Evolutionary conservation across 2,888 invertebrate species (phyloP), one percentile per base, ranked within the genome.

Genomic region (Leptinotarsa tumamoca): DNA sequence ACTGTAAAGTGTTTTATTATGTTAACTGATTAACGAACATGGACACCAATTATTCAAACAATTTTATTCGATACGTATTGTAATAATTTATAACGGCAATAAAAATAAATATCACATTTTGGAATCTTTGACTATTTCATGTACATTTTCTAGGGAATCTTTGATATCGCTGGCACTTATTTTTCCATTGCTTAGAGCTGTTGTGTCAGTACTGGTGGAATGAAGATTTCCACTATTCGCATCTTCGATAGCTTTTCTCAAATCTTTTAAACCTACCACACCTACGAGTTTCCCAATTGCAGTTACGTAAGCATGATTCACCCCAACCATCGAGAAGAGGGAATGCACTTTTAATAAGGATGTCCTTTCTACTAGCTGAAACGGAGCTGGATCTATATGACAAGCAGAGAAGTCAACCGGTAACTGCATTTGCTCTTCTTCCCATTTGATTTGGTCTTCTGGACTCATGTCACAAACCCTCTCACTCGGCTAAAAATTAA

Each of bases 261-360:
- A 90, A 92, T 99, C 98, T 89, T 97, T 96, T 0, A 99, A 91
- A 0, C 96, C 97, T 10, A 99, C 98, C 0, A 99, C 98, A 2
- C 99, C 99, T 10, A 98, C 96, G 2, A 99, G 92, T 80, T 96
- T 86, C 2, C 86, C 99, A 73, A 97, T 98, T 77, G 97, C 96
- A 0, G 99, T 99, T 18, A 99, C 99, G 88, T 99, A 99, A 0
- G 99, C 98, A 85, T 97, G 95, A 89, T 98, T 98, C 33, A 99
- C 95, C n/a, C 98, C 98, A 79, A 99, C 93, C 91, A 99, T 95
- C n/a, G 98, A 98, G 89, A 99, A 99, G 69, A 99, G 90, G 0
- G 98, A 98, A 89, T 99, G 99, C 78, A 92, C 92, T 91, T 98
- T 98, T 71, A 98, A 93, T 70, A 98, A 90, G 0, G 97, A 97